Base-by-base conservation (phyloP, 2,113 vertebrate species). In the Poeciliopsis occidentalis region DNA sequence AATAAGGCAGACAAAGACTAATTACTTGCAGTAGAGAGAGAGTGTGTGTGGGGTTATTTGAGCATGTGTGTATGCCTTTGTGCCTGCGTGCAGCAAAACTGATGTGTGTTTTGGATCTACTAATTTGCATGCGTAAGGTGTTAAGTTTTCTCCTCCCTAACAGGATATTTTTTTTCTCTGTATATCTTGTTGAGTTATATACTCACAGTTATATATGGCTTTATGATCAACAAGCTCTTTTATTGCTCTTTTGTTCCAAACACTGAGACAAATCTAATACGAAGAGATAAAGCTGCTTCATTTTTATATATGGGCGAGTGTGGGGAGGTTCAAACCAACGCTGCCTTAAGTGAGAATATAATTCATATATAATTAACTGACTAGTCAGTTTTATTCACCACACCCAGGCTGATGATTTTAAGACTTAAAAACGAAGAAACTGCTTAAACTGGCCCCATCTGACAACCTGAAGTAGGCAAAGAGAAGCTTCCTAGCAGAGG, bases 1-100 rank as follows among this genome's bases (percentile, higher is more conserved):
- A 89, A 81, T 80, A 78, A 75, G 62, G 60, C 86, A 89, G 87
- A 88, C 87, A 83, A 85, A 90, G 87, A 88, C 86, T 92, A 92
- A 91, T 93, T 92, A 92, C 88, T 34, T 86, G 79, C 83, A 80
- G 73, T 31, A 17, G 65, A 66, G 77, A 37, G 72, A 57, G 79
- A 71, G 39, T 65, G 68, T 72, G 39, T 67, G 71, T 67, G 76
- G 65, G 32, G n/a, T 19, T 73, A 41, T 73, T 64, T 74, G 44
- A 39, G 65, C 41, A 22, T 78, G 41, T 60, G 75, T 75, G 27
- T 54, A 70, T 72, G 69, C 69, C 44, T 47, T 47, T 19, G 44
- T 47, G 44, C 44, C 47, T 85, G 78, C 8, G 68, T 60, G n/a
- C 61, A 60, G 72, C 54, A 83, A 77, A 86, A 79, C 67, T 76